Evolutionary conservation across 2,113 vertebrate species (phyloP).

Genomic region (Tetrax tetrax): DNA sequence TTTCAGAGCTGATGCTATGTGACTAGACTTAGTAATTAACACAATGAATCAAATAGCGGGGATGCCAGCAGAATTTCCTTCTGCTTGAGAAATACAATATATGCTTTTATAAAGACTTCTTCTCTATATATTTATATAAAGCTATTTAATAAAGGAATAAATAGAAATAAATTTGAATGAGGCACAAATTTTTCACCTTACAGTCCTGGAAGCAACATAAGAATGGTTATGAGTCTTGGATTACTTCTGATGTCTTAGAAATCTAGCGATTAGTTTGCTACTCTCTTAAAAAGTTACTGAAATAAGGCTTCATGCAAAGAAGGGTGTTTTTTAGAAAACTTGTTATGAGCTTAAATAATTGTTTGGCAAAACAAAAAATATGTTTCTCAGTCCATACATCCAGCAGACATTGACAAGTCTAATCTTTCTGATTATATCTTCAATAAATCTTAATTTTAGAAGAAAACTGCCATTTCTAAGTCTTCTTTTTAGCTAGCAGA

Average conservation of each 20-base stretch:
- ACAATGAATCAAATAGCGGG: background rate
- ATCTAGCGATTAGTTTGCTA: background rate
- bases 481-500: background rate
- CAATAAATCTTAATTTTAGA: constrained; percentile 63
- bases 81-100: background rate
- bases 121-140: background rate
- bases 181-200: background rate
- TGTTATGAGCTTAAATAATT: background rate
- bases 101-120: background rate
- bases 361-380: constrained; percentile 35
- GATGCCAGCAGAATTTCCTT: background rate
- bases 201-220: background rate
- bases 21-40: background rate
- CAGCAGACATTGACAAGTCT: constrained; percentile 19
- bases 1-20: background rate
- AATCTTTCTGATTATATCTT: constrained; percentile 55
- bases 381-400: background rate
- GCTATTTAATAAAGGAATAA: background rate
- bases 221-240: background rate
- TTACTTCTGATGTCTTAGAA: background rate
- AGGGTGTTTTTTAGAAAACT: background rate
- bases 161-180: background rate
- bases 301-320: background rate
- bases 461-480: constrained; percentile 11
- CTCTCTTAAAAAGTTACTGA: background rate